These are phyloP conservation scores for Mesocricetus auratus DNA, from an alignment of 2,113 vertebrate genomes.

Conservation along the genomic window DNA sequence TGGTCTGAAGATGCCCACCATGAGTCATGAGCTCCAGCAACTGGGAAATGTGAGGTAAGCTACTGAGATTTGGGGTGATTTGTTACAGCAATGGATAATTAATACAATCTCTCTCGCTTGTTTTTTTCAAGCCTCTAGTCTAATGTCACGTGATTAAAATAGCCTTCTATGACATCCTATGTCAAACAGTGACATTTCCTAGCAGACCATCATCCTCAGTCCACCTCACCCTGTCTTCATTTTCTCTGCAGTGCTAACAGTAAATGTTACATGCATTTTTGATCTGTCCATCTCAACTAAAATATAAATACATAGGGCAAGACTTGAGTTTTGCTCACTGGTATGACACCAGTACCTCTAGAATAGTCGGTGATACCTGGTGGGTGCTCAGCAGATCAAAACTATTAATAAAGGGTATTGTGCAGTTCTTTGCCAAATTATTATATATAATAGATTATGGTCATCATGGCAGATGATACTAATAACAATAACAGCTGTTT, in stretches of 20 bases:
- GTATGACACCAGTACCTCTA: neutral
- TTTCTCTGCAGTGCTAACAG: neutral
- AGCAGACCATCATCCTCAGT: neutral
- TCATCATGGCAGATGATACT: neutral
- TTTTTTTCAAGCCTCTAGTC: neutral
- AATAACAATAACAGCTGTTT: neutral
- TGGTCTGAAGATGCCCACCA: neutral
- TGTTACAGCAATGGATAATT: neutral
- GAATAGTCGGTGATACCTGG: neutral
- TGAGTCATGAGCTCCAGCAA: neutral
- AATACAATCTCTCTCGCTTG: neutral
- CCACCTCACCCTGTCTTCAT: neutral
- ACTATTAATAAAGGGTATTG: neutral
- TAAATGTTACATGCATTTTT: neutral
- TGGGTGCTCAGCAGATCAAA: neutral
- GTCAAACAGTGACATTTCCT: neutral
- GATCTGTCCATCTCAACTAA: neutral
- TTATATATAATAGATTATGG: neutral
- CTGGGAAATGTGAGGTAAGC: neutral
- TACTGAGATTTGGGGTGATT: neutral
- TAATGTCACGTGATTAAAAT: constrained; percentile 3
- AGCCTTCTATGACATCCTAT: neutral
- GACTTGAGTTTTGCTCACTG: neutral
- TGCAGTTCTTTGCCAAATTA: neutral
- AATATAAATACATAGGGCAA: neutral